A percentile compares a stretch with the other conserved stretches of the same genome.
phyloP scores from a whole-genome alignment of 2,113 vertebrate genomes.

The Rutilus rutilus region DNA sequence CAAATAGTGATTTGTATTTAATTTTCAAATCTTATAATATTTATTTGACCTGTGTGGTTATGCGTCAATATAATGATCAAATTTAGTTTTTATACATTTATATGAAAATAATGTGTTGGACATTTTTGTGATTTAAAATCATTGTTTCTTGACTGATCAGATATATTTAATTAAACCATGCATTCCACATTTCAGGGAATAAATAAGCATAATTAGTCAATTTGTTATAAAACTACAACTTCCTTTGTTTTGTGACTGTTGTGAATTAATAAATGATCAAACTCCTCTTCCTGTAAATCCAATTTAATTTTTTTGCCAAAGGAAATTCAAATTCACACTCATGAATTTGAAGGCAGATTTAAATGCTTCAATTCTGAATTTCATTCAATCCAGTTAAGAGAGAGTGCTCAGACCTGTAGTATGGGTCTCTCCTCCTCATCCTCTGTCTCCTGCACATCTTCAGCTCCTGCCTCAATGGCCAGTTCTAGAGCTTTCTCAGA shows the following conservation, averaged over 20 bases:
- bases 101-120: too few relatives aligned
- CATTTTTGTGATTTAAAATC: too few relatives aligned
- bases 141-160: not conserved
- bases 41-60: too few relatives aligned
- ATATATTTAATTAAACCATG: not conserved
- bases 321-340: not conserved
- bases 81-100: too few relatives aligned
- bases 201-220: not conserved
- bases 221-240: not conserved
- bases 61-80: too few relatives aligned
- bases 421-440: conserved; percentile 82
- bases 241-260: not conserved
- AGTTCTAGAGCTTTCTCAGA: conserved; percentile 84
- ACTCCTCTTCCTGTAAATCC: not conserved
- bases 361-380: not conserved
- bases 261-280: not conserved
- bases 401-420: conserved; percentile 75
- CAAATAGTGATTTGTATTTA: too few relatives aligned
- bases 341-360: not conserved
- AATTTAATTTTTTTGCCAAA: not conserved
- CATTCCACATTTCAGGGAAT: not conserved
- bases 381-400: too few relatives aligned
- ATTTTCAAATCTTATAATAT: too few relatives aligned
- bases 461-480: conserved; percentile 86
- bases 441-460: conserved; percentile 82